Conservation (phyloP, 2,113 vertebrate genomes). For the Ornithorhynchus anatinus region DNA sequence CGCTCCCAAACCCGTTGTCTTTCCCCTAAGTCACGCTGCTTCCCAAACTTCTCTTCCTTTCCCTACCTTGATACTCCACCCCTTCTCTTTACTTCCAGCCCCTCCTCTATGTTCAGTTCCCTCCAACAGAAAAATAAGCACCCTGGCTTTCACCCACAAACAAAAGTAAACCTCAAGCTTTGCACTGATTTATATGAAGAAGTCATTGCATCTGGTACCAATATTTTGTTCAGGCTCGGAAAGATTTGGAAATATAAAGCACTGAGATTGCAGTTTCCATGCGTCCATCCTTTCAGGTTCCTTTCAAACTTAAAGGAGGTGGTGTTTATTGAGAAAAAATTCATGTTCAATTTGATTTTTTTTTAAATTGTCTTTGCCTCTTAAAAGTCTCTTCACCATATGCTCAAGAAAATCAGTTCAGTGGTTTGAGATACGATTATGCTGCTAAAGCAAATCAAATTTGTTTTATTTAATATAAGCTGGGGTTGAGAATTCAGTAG, state of each 20-base stretch:
- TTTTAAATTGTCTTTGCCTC: slow-evolving; percentile 25
- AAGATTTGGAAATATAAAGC: slow-evolving; percentile 11
- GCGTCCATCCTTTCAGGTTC: neutral
- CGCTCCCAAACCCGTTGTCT: neutral
- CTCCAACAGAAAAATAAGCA: no score
- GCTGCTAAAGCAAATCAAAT: slow-evolving; percentile 33
- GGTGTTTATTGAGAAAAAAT: slow-evolving; percentile 29
- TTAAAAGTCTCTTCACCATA: slow-evolving; percentile 19
- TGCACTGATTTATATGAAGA: neutral
- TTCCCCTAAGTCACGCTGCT: neutral
- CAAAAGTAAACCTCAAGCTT: neutral
- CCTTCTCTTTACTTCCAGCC: neutral
- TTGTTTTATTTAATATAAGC: slow-evolving; percentile 30
- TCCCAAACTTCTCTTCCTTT: neutral
- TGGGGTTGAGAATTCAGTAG: slow-evolving; percentile 15
- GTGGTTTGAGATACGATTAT: slow-evolving; percentile 9
- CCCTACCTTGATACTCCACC: no score
- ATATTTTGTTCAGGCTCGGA: neutral
- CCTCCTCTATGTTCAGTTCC: neutral
- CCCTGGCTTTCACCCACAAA: neutral
- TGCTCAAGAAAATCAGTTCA: slow-evolving; percentile 3
- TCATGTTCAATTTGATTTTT: slow-evolving; percentile 5
- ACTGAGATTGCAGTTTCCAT: neutral
- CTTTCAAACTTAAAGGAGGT: slow-evolving; percentile 18
- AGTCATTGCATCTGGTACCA: neutral